Evolutionary conservation across 1,140 invertebrate genomes (phyloP).

Genomic region (Camponotus vicinus): DNA sequence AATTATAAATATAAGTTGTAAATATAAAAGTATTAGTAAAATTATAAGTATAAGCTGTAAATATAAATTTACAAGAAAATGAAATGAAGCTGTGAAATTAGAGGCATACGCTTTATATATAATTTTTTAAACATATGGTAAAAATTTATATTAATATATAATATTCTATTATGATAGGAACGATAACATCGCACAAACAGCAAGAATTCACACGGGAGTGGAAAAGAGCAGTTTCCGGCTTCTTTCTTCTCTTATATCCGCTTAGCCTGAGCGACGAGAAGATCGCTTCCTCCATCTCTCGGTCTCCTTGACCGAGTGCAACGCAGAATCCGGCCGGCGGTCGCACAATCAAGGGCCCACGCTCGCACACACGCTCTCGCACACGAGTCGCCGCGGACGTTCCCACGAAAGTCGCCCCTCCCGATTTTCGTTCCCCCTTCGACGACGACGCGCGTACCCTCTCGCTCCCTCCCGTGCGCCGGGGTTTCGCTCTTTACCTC

Average conservation of each 20-base stretch:
- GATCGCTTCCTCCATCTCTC: conserved; percentile 53
- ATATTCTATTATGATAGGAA: background rate
- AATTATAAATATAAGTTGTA: too few species aligned
- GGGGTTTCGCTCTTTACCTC: conserved; percentile 63
- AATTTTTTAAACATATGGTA: too few species aligned
- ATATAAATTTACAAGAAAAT: background rate
- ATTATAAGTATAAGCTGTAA: background rate
- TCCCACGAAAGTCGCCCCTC: conserved; percentile 83
- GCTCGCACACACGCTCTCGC: conserved; percentile 34
- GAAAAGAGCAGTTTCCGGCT: conserved; percentile 32
- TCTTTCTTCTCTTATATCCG: conserved; percentile 49
- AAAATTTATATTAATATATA: too few species aligned
- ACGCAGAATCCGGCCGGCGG: conserved; percentile 67
- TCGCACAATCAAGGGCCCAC: conserved; percentile 46
- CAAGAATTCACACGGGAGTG: conserved; percentile 3
- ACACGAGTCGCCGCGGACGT: conserved; percentile 79
- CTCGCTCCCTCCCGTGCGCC: conserved; percentile 30
- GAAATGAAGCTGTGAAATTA: background rate
- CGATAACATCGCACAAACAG: background rate
- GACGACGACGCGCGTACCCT: background rate
- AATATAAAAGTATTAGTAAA: too few species aligned
- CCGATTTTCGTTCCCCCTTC: conserved; percentile 64
- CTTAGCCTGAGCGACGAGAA: conserved; percentile 3
- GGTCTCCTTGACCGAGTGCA: conserved; percentile 78
- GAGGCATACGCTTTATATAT: background rate